Percentiles rank a stretch among this genome's conserved stretches.
These are phyloP conservation scores for Daphoenositta chrysoptera DNA, from an alignment of 2,113 vertebrate genomes.

Conservation along the genomic window DNA sequence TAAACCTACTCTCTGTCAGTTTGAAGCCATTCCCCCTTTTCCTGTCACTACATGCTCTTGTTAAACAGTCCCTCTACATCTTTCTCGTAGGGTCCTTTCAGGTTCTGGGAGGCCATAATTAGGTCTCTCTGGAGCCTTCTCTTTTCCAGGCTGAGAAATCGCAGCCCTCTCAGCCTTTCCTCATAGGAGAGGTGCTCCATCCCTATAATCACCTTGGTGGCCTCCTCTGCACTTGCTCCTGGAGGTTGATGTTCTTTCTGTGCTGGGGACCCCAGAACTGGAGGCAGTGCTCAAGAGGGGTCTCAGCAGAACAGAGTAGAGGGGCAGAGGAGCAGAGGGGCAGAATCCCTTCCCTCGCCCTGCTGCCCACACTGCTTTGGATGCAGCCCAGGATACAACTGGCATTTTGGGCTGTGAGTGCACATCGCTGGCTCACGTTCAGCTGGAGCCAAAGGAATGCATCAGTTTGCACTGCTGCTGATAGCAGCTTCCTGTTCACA, in stretches of 20 bases:
- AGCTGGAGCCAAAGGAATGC: neutral
- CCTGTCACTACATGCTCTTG: neutral
- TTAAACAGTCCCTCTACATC: too few relatives aligned
- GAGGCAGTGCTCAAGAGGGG: neutral
- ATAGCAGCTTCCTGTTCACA: neutral
- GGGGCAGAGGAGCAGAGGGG: neutral
- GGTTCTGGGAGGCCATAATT: neutral
- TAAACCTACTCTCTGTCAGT: neutral
- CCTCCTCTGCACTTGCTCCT: neutral
- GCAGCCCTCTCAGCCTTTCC: neutral
- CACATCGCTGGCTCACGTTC: neutral
- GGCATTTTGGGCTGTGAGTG: neutral
- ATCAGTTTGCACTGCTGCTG: neutral
- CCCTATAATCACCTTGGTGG: too few relatives aligned
- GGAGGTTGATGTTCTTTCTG: neutral
- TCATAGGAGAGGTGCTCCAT: neutral
- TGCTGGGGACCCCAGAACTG: neutral
- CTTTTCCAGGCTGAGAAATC: neutral
- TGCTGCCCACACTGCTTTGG: neutral
- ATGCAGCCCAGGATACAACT: neutral
- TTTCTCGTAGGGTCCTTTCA: neutral
- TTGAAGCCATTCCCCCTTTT: neutral
- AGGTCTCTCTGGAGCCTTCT: neutral
- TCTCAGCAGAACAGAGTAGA: neutral
- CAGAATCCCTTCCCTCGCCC: neutral